These are phyloP conservation scores for Drosophila tripunctata DNA, from an alignment of 2,888 invertebrate species.

Conservation along the genomic window DNA sequence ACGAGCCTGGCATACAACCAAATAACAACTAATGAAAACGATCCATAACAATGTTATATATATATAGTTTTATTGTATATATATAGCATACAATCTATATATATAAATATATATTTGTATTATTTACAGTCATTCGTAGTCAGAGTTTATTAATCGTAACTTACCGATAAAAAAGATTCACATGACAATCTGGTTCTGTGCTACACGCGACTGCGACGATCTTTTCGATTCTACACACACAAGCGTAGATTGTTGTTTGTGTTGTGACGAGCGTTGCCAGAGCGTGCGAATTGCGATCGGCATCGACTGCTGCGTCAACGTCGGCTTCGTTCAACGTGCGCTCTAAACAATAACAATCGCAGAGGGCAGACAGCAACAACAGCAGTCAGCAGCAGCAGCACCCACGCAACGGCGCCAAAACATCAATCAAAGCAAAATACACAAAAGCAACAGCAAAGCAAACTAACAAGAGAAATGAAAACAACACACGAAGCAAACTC, in stretches of 20 bases:
- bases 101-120: neutral
- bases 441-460: conserved; percentile 41
- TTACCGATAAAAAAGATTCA: conserved; percentile 57
- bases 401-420: conserved; percentile 73
- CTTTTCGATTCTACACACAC: conserved; percentile 25
- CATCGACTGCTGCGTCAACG: conserved; percentile 6
- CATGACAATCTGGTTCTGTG: conserved; percentile 70
- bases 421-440: conserved; percentile 68
- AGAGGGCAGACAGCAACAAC: too few relatives aligned
- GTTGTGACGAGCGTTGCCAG: conserved; percentile 46
- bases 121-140: conserved; percentile 10
- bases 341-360: conserved; percentile 37
- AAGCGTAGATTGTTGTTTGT: neutral
- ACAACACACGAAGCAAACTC: conserved; percentile 30
- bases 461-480: conserved; percentile 34
- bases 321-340: neutral
- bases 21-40: conserved; percentile 37
- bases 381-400: too few relatives aligned
- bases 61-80: conserved; percentile 11
- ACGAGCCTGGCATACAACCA: conserved; percentile 17
- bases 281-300: conserved; percentile 17
- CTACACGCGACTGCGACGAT: conserved; percentile 53
- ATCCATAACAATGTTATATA: conserved; percentile 17
- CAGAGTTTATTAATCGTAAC: conserved; percentile 24
- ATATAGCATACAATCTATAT: neutral